phyloP scores from a whole-genome alignment of 1,140 invertebrate genomes.

The Hyles euphorbiae region DNA sequence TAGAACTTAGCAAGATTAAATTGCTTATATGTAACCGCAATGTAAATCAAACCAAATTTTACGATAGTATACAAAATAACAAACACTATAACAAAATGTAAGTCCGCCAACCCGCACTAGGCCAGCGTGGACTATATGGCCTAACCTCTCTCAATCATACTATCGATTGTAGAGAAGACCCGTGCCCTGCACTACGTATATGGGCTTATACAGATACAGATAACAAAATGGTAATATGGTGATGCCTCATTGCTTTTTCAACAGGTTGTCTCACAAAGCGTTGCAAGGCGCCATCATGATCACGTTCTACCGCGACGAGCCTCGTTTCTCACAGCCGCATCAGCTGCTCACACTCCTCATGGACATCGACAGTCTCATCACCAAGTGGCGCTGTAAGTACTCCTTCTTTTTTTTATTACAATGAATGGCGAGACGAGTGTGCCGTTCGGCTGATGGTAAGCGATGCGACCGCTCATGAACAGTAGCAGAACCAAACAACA shows the following conservation, averaged over 20 bases:
- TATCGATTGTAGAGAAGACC: too few species aligned
- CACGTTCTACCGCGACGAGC: constrained; percentile 96
- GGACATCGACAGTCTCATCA: constrained; percentile 98
- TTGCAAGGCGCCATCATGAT: constrained; percentile 98
- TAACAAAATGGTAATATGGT: background rate
- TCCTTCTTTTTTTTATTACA: background rate
- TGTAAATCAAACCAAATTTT: background rate
- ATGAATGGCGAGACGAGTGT: too few species aligned
- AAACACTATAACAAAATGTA: background rate
- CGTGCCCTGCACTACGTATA: background rate
- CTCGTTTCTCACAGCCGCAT: constrained; percentile 97
- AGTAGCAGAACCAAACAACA: too few species aligned
- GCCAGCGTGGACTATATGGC: too few species aligned
- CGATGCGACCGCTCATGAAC: background rate
- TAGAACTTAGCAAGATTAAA: background rate
- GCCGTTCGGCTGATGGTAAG: too few species aligned
- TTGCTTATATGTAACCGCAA: background rate
- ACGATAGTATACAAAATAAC: too few species aligned
- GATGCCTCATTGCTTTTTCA: background rate
- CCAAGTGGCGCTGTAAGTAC: constrained; percentile 98
- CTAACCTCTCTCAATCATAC: too few species aligned
- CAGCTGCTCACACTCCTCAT: constrained; percentile 95
- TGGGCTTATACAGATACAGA: too few species aligned
- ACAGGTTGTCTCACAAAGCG: constrained; percentile 90
- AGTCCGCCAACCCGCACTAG: too few species aligned